Base-by-base conservation (phyloP, 1,140 invertebrate species). In the Portunus trituberculatus region DNA sequence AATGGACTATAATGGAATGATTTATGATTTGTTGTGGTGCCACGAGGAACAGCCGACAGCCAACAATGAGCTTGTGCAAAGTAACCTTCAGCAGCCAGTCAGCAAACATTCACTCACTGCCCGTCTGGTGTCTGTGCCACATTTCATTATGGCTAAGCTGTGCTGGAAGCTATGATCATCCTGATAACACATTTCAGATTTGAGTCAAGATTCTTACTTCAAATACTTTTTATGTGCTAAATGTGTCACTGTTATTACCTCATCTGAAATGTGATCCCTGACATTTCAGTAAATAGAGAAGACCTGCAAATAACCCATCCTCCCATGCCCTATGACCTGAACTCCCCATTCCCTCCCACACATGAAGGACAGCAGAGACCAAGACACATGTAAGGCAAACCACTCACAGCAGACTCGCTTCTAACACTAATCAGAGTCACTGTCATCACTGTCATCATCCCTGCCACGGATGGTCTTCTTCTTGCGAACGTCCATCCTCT, bases 381-480 rank as follows among this genome's bases (percentile, higher is more conserved):
- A n/a, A 76, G 20, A 76, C n/a, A 76, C 20, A 76, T 2, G 3
- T n/a, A 76, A 76, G 67, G 67, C 20, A 76, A 76, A 76, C n/a
- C 6, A 76, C 25, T 20, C 20, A 20, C 7, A 76, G n/a, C 12
- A 76, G 67, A 76, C 2, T 20, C 6, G n/a, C 67, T 76, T 8
- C 39, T 39, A 76, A 76, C 46, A 92, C 25, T 96, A 96, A 84
- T 96, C 96, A 16, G 96, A 96, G 93, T 96, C 96, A 67, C 87
- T 88, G 82, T 96, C 93, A 94, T 95, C 94, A 52, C 91, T 95
- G 16, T 91, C 94, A 28, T 83, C 89, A 16, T 83, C 93, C 32
- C 95, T 95, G 28, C 96, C 95, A 2, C 96, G 86, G n/a, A 96
- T 96, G 48, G 96, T 96, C 90, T 96, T 96, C 91, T 96, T 96